Percentiles rank a stretch among this genome's conserved stretches.
Conservation (phyloP, 2,888 invertebrate species). For the Chirona hameri region DNA sequence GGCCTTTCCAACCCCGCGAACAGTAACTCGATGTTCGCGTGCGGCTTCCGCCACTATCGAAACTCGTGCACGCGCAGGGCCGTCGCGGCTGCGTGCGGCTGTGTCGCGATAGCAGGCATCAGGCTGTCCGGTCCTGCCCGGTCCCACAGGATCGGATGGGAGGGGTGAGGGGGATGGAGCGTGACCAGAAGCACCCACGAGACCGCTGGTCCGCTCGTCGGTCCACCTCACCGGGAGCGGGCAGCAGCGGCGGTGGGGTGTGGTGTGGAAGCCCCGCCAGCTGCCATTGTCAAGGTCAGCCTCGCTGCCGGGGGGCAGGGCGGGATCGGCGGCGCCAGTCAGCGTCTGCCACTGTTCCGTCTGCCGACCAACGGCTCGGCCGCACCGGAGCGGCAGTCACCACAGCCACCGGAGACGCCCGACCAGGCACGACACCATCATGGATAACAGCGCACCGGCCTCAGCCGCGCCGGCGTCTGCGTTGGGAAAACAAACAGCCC, state of each 20-base stretch:
- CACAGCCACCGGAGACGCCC: too few species aligned
- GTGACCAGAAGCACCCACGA: too few species aligned
- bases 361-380: too few species aligned
- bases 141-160: neutral
- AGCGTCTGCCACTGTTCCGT: neutral
- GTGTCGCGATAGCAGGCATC: too few species aligned
- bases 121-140: neutral
- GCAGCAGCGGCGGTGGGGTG: constrained; percentile 27
- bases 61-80: constrained; percentile 31
- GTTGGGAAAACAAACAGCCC: too few species aligned
- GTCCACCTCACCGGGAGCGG: constrained; percentile 32
- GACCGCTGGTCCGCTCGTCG: neutral
- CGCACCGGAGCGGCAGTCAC: too few species aligned
- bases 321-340: neutral
- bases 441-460: too few species aligned
- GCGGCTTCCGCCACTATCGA: too few species aligned
- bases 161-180: neutral
- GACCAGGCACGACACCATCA: too few species aligned
- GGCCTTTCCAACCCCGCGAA: too few species aligned
- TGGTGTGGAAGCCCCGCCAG: neutral
- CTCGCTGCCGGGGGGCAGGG: neutral
- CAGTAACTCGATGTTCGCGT: too few species aligned
- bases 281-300: neutral
- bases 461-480: neutral
- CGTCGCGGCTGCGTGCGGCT: too few species aligned